Evolutionary conservation across 1,140 invertebrate genomes (phyloP), one percentile per base, ranked within the genome.

Genomic region (Hydropsyche tenuis): DNA sequence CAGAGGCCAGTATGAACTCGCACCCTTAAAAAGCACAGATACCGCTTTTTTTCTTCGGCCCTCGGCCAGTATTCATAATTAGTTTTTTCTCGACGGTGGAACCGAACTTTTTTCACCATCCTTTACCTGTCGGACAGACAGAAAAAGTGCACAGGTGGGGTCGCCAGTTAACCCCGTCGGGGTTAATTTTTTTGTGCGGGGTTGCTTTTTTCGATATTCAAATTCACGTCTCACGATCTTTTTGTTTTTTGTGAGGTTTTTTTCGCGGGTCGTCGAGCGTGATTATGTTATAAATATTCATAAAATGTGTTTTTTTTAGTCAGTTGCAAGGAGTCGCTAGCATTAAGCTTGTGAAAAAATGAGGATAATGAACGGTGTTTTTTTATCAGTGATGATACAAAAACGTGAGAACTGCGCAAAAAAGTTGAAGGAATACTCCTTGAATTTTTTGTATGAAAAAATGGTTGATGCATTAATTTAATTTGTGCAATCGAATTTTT

Each of bases 31-130:
- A 53, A 37, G 56, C n/a, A 27, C 16, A 4, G 30, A 9, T 12
- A 25, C 2, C 56, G 25, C 23, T 60, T 60, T 60, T 60, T 60
- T 25, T 60, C 9, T 14, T 14, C 51, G 25, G 9, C 56, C 22
- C 56, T 76, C 60, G 62, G 48, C 74, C 23, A 76, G 37, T 73
- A 76, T 76, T 76, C 75, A 76, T 76, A 73, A 76, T 76, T 76
- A 76, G 71, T 76, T 76, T 77, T 74, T 74, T 77, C 73, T 60
- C 56, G 51, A 22, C 20, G 22, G 25, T 64, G 16, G 53, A 16
- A 68, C 71, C 70, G n/a, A n/a, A 72, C 72, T 74, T 74, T 70
- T 25, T 25, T 68, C 68, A 69, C 70, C 37, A 30, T 72, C 56
- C 69, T 37, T 74, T 77, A 72, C 72, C 72, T 72, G 72, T 43